Conservation (phyloP, 2,113 vertebrate species). For the Origma solitaria region DNA sequence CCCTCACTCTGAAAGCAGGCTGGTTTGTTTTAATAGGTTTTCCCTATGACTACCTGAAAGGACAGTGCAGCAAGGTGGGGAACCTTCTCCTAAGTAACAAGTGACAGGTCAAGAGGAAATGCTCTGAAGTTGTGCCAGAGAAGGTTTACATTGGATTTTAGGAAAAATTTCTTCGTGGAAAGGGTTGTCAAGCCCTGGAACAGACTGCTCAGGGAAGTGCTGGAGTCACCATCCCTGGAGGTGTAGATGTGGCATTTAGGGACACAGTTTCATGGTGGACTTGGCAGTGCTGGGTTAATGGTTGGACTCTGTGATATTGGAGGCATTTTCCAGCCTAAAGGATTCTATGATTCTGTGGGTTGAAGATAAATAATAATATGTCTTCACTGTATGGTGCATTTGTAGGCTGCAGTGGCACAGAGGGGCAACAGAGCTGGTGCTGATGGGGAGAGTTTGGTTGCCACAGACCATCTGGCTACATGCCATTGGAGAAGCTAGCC, state of each 20-base stretch:
- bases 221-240: neutral
- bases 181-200: neutral
- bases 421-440: neutral
- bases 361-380: neutral
- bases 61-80: neutral
- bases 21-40: neutral
- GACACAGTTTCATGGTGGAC: neutral
- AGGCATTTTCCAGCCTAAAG: neutral
- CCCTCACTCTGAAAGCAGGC: neutral
- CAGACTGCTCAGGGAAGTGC: neutral
- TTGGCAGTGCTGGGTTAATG: neutral
- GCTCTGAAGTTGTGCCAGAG: neutral
- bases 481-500: neutral
- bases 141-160: neutral
- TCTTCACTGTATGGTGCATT: fast-evolving
- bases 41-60: neutral
- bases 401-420: fast-evolving
- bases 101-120: neutral
- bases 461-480: neutral
- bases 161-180: neutral
- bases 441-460: neutral
- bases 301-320: neutral
- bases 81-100: neutral
- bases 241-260: neutral
- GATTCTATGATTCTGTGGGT: neutral